These are phyloP conservation scores for Karalla daura DNA, from an alignment of 2,797 vertebrate genomes.

Conservation along the genomic window DNA sequence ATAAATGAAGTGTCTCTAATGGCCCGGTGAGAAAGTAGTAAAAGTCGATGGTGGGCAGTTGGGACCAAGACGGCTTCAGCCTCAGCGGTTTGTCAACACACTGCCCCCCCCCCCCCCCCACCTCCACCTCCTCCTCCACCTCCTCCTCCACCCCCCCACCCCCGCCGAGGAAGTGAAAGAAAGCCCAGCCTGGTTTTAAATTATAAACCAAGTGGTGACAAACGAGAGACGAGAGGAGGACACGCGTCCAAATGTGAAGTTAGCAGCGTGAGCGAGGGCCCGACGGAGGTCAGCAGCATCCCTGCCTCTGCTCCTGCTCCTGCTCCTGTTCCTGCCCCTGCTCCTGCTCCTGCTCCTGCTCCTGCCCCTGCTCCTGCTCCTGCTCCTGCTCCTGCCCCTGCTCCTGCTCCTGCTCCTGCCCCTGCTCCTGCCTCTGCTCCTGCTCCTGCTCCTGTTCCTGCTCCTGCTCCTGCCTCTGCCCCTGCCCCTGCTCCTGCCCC, in stretches of 20 bases:
- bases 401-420: slow-evolving; percentile 37
- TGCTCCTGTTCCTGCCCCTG: slow-evolving; percentile 45
- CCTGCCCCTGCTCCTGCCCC: slow-evolving; percentile 35
- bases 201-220: not conserved
- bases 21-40: slow-evolving; percentile 68
- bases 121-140: not conserved
- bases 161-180: not conserved
- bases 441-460: slow-evolving; percentile 15
- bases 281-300: slow-evolving; percentile 38
- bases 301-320: slow-evolving; percentile 36
- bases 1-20: slow-evolving; percentile 67
- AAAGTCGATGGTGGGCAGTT: slow-evolving; percentile 62
- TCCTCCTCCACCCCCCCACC: slow-evolving; percentile 20
- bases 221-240: not conserved
- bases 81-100: slow-evolving; percentile 46
- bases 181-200: not conserved
- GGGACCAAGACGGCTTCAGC: slow-evolving; percentile 36
- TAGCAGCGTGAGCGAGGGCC: no score
- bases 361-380: no score
- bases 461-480: slow-evolving; percentile 35
- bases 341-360: slow-evolving; percentile 8
- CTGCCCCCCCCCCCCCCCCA: slow-evolving; percentile 18
- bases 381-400: slow-evolving; percentile 15
- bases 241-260: not conserved
- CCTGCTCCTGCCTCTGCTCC: slow-evolving; percentile 43